Conservation (phyloP, 2,888 invertebrate species). For the Aporophyla lueneburgensis region DNA sequence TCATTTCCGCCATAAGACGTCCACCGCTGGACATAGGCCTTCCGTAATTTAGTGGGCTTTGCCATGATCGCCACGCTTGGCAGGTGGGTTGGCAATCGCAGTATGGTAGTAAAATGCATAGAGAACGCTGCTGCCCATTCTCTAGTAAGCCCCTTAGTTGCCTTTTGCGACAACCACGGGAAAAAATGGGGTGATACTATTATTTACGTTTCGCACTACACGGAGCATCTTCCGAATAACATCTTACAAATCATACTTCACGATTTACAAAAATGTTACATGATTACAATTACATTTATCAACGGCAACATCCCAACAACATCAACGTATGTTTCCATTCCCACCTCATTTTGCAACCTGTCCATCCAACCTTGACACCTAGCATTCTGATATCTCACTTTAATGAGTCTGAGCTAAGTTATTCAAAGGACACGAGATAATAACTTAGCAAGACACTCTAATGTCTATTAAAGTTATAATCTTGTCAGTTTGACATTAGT, state of each 20-base stretch:
- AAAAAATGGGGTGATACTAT: no score
- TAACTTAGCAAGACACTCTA: conserved; percentile 19
- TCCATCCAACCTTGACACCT: conserved; percentile 63
- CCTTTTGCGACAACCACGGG: no score
- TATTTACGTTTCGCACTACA: no score
- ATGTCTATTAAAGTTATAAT: conserved; percentile 44
- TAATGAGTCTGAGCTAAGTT: conserved; percentile 63
- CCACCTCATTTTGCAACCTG: conserved; percentile 64
- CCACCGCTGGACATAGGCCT: no score
- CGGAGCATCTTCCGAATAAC: not conserved
- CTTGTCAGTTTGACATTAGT: conserved; percentile 29
- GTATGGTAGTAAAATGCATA: no score
- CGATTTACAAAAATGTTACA: not conserved
- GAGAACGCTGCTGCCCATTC: no score
- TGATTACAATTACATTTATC: not conserved
- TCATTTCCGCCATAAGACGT: no score
- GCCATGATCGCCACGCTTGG: no score
- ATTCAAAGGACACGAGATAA: conserved; percentile 44
- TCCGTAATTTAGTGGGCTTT: no score
- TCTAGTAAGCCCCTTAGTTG: no score
- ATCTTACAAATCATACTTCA: not conserved
- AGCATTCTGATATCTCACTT: conserved; percentile 52
- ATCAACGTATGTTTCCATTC: conserved; percentile 46
- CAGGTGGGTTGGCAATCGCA: no score
- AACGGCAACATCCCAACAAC: not conserved